Evolutionary conservation across 53 echinoderm and acorn worm species (phyloP).

Genomic region (Holothuria scabra): DNA sequence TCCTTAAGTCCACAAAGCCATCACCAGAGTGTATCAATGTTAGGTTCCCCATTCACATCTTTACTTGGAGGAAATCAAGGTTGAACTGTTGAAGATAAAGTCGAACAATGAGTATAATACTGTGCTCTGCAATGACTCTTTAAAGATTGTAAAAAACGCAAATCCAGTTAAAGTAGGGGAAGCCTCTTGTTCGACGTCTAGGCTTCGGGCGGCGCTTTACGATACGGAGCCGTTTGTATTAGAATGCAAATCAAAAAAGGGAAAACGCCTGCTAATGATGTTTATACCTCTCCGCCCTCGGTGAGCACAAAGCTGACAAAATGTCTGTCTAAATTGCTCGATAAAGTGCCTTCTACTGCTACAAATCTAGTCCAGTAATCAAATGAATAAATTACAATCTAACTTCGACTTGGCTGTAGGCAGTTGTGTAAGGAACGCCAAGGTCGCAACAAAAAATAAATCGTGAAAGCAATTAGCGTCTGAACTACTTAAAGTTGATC

Average conservation of each 20-base stretch:
- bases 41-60: conserved; percentile 26
- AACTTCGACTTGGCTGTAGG: conserved; percentile 11
- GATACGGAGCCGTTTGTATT: conserved; percentile 30
- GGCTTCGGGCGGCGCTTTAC: conserved; percentile 33
- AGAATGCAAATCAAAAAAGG: conserved; percentile 28
- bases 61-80: conserved; percentile 8
- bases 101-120: background rate
- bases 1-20: no score
- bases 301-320: conserved; percentile 32
- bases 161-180: conserved; percentile 18
- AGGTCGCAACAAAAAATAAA: conserved; percentile 33
- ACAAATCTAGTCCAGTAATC: conserved; percentile 45
- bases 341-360: conserved; percentile 24
- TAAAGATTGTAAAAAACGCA: background rate
- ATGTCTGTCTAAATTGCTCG: conserved; percentile 33
- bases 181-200: conserved; percentile 29
- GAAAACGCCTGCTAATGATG: conserved; percentile 38
- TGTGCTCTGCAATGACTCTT: background rate
- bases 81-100: background rate
- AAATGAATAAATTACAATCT: conserved; percentile 48
- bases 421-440: conserved; percentile 10
- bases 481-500: conserved; percentile 39
- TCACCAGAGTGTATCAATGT: no score
- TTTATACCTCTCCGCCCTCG: conserved; percentile 26
- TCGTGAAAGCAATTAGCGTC: conserved; percentile 45